Conservation (phyloP, 2,888 invertebrate species). For the Mantis religiosa region DNA sequence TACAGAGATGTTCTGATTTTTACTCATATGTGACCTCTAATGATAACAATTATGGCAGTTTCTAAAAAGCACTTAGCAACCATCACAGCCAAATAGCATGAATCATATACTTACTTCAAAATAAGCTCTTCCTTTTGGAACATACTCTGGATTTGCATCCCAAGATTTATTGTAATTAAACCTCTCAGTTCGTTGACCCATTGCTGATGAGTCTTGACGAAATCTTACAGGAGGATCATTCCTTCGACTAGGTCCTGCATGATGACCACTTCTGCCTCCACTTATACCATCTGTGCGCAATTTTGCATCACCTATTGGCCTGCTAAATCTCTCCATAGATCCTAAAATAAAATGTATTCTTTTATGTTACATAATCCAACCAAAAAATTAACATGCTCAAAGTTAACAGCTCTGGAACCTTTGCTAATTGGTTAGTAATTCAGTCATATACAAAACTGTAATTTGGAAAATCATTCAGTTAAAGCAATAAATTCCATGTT, state of each 20-base stretch:
- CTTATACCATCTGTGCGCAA: not conserved
- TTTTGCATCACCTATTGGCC: not conserved
- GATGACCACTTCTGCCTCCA: not conserved
- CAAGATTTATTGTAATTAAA: constrained; percentile 19
- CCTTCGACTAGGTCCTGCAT: not conserved
- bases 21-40: no score
- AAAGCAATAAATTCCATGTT: no score
- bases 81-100: no score
- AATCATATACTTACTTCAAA: constrained; percentile 29
- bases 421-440: no score
- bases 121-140: constrained; percentile 31
- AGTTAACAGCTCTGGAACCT: not conserved
- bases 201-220: not conserved
- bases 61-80: no score
- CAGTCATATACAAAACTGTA: no score
- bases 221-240: not conserved
- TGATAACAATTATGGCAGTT: no score
- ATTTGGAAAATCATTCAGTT: no score
- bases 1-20: no score
- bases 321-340: constrained; percentile 6
- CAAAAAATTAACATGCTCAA: not conserved
- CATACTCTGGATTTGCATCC: constrained; percentile 30
- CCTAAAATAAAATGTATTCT: not conserved
- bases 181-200: not conserved
- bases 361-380: not conserved